Evolutionary conservation across 2,888 invertebrate genomes (phyloP).

Genomic region (Torymus auratus): DNA sequence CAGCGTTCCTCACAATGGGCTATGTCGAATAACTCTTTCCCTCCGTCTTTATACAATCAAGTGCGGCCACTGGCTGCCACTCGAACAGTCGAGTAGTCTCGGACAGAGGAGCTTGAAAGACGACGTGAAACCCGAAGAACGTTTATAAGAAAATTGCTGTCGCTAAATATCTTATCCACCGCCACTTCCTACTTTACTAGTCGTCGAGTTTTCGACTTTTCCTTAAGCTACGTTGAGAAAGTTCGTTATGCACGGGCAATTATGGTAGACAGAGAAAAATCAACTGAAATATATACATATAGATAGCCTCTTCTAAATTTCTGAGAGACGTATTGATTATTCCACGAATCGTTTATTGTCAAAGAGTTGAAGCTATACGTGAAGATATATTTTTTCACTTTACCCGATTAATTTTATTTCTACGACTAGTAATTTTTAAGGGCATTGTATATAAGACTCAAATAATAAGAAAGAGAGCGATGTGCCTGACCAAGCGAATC

Average conservation of each 20-base stretch:
- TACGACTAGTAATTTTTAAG: too few relatives aligned
- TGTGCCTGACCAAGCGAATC: too few relatives aligned
- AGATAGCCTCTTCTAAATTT: too few relatives aligned
- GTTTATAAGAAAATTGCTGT: slow-evolving; percentile 71
- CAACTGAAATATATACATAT: background rate
- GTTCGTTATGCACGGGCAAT: background rate
- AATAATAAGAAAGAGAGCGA: too few relatives aligned
- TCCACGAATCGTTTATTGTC: too few relatives aligned
- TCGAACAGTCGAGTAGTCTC: slow-evolving; percentile 46
- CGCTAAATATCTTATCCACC: slow-evolving; percentile 68
- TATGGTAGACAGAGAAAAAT: background rate
- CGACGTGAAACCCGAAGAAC: slow-evolving; percentile 1
- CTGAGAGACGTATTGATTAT: too few relatives aligned
- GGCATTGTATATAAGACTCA: too few relatives aligned
- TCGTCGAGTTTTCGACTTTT: slow-evolving; percentile 3
- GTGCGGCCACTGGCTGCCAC: slow-evolving; percentile 43
- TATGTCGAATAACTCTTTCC: slow-evolving; percentile 48
- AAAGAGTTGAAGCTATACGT: too few relatives aligned
- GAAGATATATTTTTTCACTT: too few relatives aligned
- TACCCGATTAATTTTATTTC: too few relatives aligned
- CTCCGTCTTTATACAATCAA: slow-evolving; percentile 34
- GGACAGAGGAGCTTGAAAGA: slow-evolving; percentile 28
- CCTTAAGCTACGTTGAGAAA: background rate
- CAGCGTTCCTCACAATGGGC: slow-evolving; percentile 28
- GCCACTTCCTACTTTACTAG: too few relatives aligned